Conservation (phyloP, 2,797 vertebrate genomes). For the Arnoldichthys spilopterus region DNA sequence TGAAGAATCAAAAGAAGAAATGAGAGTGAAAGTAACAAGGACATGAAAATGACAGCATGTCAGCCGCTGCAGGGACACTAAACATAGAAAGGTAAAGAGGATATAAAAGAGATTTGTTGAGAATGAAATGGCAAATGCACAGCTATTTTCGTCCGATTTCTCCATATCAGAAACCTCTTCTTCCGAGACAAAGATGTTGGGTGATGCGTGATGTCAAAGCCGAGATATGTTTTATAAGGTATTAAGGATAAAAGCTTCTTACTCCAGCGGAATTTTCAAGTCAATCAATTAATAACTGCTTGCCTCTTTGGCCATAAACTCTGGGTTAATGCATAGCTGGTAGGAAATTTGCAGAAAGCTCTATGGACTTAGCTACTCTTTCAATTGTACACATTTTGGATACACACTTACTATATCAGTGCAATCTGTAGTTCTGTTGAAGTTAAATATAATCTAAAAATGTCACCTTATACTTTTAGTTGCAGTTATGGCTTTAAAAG, state of each 20-base stretch:
- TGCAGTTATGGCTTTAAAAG: too few relatives aligned
- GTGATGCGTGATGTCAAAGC: neutral
- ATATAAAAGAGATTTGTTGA: conserved; percentile 6
- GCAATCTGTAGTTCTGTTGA: neutral
- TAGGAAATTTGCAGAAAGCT: conserved; percentile 23
- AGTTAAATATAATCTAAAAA: too few relatives aligned
- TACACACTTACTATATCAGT: neutral
- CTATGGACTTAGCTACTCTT: neutral
- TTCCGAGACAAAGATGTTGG: neutral
- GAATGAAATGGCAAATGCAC: neutral
- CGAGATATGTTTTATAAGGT: neutral
- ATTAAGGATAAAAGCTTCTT: conserved; percentile 24
- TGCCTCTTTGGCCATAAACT: conserved; percentile 27
- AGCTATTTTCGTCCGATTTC: neutral
- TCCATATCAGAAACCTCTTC: neutral
- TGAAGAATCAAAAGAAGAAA: neutral
- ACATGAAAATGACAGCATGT: neutral
- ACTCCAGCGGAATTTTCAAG: conserved; percentile 17
- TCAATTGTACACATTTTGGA: neutral
- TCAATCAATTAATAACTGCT: conserved; percentile 22
- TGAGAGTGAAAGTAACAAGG: neutral
- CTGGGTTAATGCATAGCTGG: conserved; percentile 25
- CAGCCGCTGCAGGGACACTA: neutral
- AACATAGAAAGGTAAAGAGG: neutral
- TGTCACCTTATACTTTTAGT: too few relatives aligned